Percentiles rank a stretch among this genome's conserved stretches.
phyloP scores from a whole-genome alignment of 2,113 vertebrate species.

The Zootoca vivipara region DNA sequence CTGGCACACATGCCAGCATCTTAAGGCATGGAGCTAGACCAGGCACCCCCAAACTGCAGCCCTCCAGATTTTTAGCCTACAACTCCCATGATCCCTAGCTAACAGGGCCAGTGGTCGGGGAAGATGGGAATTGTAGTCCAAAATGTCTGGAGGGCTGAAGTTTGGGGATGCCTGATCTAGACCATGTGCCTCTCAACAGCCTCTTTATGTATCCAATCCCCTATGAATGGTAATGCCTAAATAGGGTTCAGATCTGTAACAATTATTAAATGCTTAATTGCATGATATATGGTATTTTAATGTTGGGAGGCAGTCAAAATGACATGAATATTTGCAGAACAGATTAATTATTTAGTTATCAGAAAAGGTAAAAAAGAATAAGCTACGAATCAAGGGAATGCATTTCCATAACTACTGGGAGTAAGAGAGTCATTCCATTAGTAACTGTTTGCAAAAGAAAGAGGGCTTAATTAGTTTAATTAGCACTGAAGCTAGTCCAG shows the following conservation, averaged over 20 bases:
- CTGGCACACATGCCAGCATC: neutral
- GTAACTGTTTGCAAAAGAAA: neutral
- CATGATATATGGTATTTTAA: neutral
- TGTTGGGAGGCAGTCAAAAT: neutral
- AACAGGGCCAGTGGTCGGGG: too few relatives aligned
- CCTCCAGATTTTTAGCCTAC: too few relatives aligned
- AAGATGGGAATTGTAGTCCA: too few relatives aligned
- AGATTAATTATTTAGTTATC: neutral
- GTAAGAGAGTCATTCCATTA: neutral
- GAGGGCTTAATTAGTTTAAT: slow-evolving; percentile 7
- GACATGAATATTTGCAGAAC: neutral
- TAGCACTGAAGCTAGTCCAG: neutral
- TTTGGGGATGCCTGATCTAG: too few relatives aligned
- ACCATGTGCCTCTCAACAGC: too few relatives aligned
- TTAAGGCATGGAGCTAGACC: neutral
- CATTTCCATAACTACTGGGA: neutral
- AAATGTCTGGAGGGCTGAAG: too few relatives aligned
- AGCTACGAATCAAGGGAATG: neutral
- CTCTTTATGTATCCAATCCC: neutral
- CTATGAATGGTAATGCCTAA: neutral
- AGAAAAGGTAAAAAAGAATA: neutral
- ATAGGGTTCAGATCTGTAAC: neutral
- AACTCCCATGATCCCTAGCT: too few relatives aligned
- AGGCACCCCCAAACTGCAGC: too few relatives aligned
- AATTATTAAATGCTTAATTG: neutral